Percentiles rank a stretch among this genome's conserved stretches.
phyloP scores from a whole-genome alignment of 64 coral and sea anemone species.

The Trachythela sp. region DNA sequence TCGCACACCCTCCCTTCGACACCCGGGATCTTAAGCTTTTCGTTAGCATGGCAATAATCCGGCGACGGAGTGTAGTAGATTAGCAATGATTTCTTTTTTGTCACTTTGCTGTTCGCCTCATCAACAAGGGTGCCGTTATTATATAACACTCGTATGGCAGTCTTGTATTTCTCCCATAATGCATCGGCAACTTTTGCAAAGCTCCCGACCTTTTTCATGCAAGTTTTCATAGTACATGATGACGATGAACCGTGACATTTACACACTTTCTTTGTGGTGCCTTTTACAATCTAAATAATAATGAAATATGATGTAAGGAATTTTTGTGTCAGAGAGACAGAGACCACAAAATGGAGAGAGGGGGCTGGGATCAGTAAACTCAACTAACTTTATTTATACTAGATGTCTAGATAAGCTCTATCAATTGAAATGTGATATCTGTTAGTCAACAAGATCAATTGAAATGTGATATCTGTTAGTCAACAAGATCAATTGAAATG shows the following conservation, averaged over 20 bases:
- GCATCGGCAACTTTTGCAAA: constrained; percentile 2
- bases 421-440: too few species aligned
- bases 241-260: constrained; percentile 1
- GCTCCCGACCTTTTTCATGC: background rate
- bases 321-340: too few species aligned
- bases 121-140: background rate
- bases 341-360: too few species aligned
- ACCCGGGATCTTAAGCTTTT: background rate
- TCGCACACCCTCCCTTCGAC: constrained; percentile 14
- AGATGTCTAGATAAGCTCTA: too few species aligned
- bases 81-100: background rate
- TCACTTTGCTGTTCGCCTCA: background rate
- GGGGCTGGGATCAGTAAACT: too few species aligned
- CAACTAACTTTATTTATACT: too few species aligned
- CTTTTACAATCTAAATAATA: background rate
- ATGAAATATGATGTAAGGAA: background rate
- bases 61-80: background rate
- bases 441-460: too few species aligned
- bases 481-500: too few species aligned
- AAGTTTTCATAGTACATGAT: background rate
- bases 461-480: too few species aligned
- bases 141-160: background rate
- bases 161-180: background rate
- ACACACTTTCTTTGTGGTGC: background rate
- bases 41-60: background rate